Percentiles rank a stretch among this genome's conserved stretches.
These are phyloP conservation scores for Liparis tanakae DNA, from an alignment of 2,797 vertebrate species.

Conservation along the genomic window DNA sequence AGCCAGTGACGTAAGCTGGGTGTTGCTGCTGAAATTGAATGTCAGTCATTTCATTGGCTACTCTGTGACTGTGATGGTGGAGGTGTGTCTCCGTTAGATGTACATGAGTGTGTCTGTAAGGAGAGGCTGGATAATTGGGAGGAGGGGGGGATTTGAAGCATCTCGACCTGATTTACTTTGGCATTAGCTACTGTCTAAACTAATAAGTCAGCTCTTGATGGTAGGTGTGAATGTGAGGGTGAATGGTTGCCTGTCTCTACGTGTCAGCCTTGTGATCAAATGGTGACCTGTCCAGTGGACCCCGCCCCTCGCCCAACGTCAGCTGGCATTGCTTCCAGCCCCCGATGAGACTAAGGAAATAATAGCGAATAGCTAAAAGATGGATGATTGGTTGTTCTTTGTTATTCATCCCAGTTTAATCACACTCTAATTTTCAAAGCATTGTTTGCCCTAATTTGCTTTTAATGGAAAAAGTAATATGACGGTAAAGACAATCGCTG, in stretches of 20 bases:
- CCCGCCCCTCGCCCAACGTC: conserved; percentile 6
- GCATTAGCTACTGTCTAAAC: conserved; percentile 57
- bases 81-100: conserved; percentile 40
- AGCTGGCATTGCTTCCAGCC: background rate
- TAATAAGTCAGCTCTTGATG: conserved; percentile 44
- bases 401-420: conserved; percentile 18
- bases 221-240: background rate
- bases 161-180: conserved; percentile 54
- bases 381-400: conserved; percentile 39
- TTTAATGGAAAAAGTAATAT: conserved; percentile 5
- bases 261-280: background rate
- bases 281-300: background rate
- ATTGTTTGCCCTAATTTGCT: background rate
- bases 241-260: conserved; percentile 7
- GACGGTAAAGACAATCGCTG: background rate
- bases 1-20: conserved; percentile 59
- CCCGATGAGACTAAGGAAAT: background rate
- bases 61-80: conserved; percentile 43
- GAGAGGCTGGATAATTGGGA: conserved; percentile 23
- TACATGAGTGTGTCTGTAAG: conserved; percentile 4
- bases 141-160: conserved; percentile 43
- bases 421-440: background rate
- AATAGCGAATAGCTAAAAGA: background rate
- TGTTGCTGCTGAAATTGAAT: conserved; percentile 63
- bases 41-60: conserved; percentile 60